Conservation (phyloP, 2,888 invertebrate genomes). For the Heliconius sara region DNA sequence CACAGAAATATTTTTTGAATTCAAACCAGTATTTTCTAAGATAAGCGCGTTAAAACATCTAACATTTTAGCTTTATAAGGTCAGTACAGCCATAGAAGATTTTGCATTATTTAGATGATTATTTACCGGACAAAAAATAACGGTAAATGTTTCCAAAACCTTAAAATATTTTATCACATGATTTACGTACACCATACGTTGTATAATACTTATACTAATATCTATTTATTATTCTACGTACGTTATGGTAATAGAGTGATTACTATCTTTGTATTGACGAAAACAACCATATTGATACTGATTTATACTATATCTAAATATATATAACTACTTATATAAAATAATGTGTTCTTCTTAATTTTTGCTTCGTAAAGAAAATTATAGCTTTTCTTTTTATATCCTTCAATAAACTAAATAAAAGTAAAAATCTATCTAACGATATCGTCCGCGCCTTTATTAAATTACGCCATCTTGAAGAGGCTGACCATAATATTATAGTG, state of each 20-base stretch:
- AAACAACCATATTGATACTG: too few species aligned
- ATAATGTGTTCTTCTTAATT: too few species aligned
- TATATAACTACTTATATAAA: too few species aligned
- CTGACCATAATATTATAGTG: conserved; percentile 7
- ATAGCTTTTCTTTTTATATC: background rate
- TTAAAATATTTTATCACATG: background rate
- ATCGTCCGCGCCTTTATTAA: conserved; percentile 2
- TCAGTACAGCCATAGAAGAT: too few species aligned
- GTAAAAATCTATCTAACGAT: background rate
- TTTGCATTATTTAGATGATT: too few species aligned
- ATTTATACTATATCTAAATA: too few species aligned
- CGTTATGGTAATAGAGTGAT: background rate
- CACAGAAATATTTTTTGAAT: too few species aligned
- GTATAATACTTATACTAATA: background rate
- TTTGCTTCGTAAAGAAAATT: too few species aligned
- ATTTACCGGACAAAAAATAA: background rate
- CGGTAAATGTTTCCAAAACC: background rate
- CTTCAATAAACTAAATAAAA: background rate
- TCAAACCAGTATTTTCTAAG: too few species aligned
- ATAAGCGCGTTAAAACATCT: too few species aligned
- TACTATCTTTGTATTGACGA: background rate
- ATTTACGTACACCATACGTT: background rate
- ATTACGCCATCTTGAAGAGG: conserved; percentile 1
- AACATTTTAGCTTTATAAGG: too few species aligned
- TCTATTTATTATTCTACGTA: background rate